Evolutionary conservation across 2,888 invertebrate species (phyloP).

Genomic region (Carpatolechia fugitivella): DNA sequence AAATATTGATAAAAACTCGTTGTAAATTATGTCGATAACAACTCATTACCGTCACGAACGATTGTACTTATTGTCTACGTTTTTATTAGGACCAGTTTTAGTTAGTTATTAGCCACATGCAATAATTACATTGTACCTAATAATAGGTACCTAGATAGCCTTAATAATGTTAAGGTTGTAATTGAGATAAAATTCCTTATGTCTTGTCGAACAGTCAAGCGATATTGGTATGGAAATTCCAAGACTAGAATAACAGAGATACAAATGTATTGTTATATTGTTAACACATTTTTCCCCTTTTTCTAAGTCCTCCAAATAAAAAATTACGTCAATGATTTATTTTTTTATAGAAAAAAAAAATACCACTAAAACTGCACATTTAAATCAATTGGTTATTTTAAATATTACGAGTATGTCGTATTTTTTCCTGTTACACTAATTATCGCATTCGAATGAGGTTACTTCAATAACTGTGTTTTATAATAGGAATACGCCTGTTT

Average conservation of each 20-base stretch:
- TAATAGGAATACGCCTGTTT: background rate
- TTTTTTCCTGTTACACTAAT: background rate
- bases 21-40: constrained; percentile 23
- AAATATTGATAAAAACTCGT: constrained; percentile 20
- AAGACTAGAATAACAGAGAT: no score
- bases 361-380: no score
- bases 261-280: no score
- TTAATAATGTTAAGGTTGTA: background rate
- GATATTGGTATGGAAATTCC: no score
- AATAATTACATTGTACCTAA: background rate
- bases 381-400: no score
- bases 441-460: background rate
- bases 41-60: constrained; percentile 33
- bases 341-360: no score
- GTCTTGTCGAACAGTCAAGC: no score
- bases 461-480: background rate
- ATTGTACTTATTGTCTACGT: constrained; percentile 20
- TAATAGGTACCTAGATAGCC: background rate
- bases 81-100: constrained; percentile 27
- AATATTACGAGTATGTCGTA: no score
- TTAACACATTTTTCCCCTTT: no score
- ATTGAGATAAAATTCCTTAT: no score
- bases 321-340: no score
- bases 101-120: background rate
- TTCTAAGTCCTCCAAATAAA: no score